Percentiles rank a stretch among this genome's conserved stretches.
phyloP scores from a whole-genome alignment of 2,888 invertebrate genomes.

The Tridacna gigas region DNA sequence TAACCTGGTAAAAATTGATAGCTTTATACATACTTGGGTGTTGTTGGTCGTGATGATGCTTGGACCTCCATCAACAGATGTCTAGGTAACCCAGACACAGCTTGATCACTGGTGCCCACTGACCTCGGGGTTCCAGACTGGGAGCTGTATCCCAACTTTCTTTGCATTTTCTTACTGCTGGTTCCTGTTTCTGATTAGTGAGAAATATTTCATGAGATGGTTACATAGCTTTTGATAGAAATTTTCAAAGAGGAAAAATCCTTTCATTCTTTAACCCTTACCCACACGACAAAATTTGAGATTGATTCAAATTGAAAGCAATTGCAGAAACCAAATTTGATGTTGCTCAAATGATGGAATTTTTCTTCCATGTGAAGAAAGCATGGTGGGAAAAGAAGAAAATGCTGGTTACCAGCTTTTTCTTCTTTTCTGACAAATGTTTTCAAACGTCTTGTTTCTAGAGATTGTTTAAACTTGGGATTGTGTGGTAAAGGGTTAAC shows the following conservation, averaged over 20 bases:
- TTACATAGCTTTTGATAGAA: no score
- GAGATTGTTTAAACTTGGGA: no score
- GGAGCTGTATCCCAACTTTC: slow-evolving; percentile 59
- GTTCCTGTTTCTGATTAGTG: slow-evolving; percentile 37
- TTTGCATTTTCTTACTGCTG: slow-evolving; percentile 46
- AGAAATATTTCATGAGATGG: no score
- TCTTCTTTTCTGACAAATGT: no score
- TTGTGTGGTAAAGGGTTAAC: no score
- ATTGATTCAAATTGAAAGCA: neutral
- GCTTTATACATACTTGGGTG: slow-evolving; percentile 46
- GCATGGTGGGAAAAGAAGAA: no score
- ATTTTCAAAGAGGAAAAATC: no score
- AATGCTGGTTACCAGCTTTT: no score
- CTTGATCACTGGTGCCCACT: slow-evolving; percentile 48
- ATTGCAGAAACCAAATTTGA: neutral
- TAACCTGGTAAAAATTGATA: neutral
- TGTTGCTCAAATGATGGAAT: neutral
- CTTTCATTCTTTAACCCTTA: neutral
- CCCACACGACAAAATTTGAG: neutral
- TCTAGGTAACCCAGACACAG: slow-evolving; percentile 55
- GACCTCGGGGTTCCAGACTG: slow-evolving; percentile 56
- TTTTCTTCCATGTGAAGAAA: no score
- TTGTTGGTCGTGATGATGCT: slow-evolving; percentile 25
- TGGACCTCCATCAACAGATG: slow-evolving; percentile 47
- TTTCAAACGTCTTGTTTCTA: no score